Conservation (phyloP, 2,888 invertebrate genomes). For the Tenthredo distinguenda region DNA sequence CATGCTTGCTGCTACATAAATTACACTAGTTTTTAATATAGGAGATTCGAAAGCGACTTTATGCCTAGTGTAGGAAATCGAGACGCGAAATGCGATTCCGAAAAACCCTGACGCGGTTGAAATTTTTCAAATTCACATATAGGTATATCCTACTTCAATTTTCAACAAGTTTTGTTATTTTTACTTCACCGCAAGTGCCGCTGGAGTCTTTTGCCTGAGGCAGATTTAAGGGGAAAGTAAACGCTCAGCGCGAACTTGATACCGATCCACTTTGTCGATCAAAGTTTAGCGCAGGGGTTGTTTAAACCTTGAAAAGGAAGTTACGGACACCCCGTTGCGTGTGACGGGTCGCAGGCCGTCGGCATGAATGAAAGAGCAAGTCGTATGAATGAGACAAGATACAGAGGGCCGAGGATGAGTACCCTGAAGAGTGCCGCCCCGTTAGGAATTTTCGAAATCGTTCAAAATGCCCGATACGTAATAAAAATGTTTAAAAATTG, state of each 20-base stretch:
- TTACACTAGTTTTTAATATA: conserved; percentile 76
- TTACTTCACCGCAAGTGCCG: not conserved
- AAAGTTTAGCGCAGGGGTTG: not conserved
- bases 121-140: not conserved
- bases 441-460: not conserved
- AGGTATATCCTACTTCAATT: not conserved
- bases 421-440: not conserved
- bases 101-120: not conserved
- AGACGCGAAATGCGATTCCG: not conserved
- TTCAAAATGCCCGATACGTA: not conserved
- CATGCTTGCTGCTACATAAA: conserved; percentile 76
- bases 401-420: conserved; percentile 27
- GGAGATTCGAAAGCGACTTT: conserved; percentile 60
- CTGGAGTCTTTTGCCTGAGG: not conserved
- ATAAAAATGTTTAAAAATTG: not conserved
- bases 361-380: conserved; percentile 55
- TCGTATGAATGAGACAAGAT: conserved; percentile 57
- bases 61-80: not conserved
- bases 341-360: conserved; percentile 55
- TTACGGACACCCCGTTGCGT: conserved; percentile 57
- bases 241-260: conserved; percentile 6
- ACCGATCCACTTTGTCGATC: conserved; percentile 39
- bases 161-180: not conserved
- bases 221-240: not conserved
- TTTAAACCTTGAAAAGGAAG: conserved; percentile 50